A percentile compares a stretch with the other conserved stretches of the same genome.
phyloP scores from a whole-genome alignment of 2,888 invertebrate species.

The Carpatolechia fugitivella region DNA sequence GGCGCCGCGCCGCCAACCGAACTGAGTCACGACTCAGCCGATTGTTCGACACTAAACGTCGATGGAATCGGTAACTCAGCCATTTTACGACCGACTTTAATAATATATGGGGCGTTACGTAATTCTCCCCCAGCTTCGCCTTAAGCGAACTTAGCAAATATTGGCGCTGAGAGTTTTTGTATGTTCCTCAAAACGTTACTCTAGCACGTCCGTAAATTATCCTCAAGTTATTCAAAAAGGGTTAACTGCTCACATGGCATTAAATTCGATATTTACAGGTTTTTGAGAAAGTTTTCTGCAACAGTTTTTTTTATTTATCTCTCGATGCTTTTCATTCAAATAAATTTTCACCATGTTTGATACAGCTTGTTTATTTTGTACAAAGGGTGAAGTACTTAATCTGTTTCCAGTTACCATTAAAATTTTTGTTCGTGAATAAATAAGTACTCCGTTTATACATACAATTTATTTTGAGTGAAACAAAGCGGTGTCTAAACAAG shows the following conservation, averaged over 20 bases:
- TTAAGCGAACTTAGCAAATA: constrained; percentile 53
- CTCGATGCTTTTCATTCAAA: too few relatives aligned
- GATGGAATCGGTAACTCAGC: constrained; percentile 72
- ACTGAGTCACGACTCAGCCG: constrained; percentile 66
- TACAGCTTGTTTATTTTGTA: too few relatives aligned
- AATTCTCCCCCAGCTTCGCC: constrained; percentile 55
- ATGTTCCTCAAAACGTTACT: neutral
- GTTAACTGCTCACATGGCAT: neutral
- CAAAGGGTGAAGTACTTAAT: too few relatives aligned
- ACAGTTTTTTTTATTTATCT: constrained; percentile 2
- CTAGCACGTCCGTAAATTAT: constrained; percentile 18
- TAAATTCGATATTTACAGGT: neutral
- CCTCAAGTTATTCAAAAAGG: neutral
- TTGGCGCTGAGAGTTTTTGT: constrained; percentile 34
- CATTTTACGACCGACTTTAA: constrained; percentile 67
- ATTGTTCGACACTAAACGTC: constrained; percentile 73
- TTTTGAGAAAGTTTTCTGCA: constrained; percentile 16
- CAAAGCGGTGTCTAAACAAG: too few relatives aligned
- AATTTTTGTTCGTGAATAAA: too few relatives aligned
- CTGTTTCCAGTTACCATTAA: too few relatives aligned
- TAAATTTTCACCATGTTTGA: too few relatives aligned
- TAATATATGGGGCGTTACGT: constrained; percentile 74
- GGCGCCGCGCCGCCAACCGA: constrained; percentile 55
- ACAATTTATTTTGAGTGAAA: too few relatives aligned
- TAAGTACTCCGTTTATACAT: too few relatives aligned